Evolutionary conservation across 2,797 vertebrate species (phyloP), one percentile per base, ranked within the genome.

Genomic region (Poecile montanus): DNA sequence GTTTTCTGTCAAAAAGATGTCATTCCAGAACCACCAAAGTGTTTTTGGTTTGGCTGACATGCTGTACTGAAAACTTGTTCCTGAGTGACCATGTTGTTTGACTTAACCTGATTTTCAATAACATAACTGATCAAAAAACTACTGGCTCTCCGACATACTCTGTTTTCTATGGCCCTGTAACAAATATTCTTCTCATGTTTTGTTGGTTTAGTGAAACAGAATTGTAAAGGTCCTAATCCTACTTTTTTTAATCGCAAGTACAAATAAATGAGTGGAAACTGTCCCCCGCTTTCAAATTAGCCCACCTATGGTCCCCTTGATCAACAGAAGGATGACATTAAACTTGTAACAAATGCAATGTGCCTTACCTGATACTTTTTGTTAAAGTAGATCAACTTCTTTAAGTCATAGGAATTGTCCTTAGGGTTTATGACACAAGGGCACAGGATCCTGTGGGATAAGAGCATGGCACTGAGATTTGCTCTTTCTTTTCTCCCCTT

Each of bases 311-410:
- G 20, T 57, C 32, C 34, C 26, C 26, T 70, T 50, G 19, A 58
- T 66, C 45, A 78, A 73, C 6, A 48, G 12, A 38, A 56, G 26
- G 15, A 61, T 22, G 57, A 38, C 2, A 7, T 13, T n/a, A n/a
- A 36, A 42, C 10, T 16, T 57, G 8, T 66, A 67, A 67, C 4
- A 62, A 67, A n/a, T 47, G 51, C 6, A 47, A 9, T 0, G 0
- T 62, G 45, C 6, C 94, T 97, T 96, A 98, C 98, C 97, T 98
- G 98, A 54, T 98, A 98, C 11, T 16, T 90, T 93, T 27, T 97
- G 91, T 98, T 98, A 38, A 95, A 58, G 11, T 92, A 83, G 3
- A 93, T 5, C 54, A 98, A 51, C 18, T 62, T 15, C 11, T 96
- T 88, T 4, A 97, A 20, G 32, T 97, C 96, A n/a, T 5, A 10